phyloP scores from a whole-genome alignment of 2,888 invertebrate species.

The Odontocolon sp. region DNA sequence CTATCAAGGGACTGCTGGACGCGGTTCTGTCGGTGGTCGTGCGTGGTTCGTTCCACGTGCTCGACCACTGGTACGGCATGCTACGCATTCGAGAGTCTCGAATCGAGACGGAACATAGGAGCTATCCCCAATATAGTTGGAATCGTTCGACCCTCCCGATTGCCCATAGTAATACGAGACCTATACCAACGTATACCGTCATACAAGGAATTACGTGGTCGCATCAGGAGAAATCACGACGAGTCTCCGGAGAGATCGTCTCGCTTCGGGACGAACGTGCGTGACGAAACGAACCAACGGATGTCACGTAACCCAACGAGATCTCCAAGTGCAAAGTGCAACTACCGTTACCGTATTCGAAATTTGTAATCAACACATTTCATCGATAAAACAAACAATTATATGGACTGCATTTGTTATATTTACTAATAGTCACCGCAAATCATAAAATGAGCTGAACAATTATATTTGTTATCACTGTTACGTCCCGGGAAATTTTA shows the following conservation, averaged over 20 bases:
- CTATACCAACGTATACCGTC: conserved; percentile 27
- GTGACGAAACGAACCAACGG: conserved; percentile 31
- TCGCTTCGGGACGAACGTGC: conserved; percentile 38
- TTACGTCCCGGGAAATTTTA: too few relatives aligned
- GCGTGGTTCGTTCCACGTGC: conserved; percentile 49
- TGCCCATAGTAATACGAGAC: conserved; percentile 11
- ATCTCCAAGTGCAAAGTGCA: not conserved
- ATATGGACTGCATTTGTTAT: too few relatives aligned
- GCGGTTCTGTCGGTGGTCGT: conserved; percentile 24
- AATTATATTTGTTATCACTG: too few relatives aligned
- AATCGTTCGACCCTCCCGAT: conserved; percentile 14
- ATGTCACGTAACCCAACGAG: conserved; percentile 1
- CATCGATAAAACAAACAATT: not conserved
- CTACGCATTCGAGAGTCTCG: conserved; percentile 31
- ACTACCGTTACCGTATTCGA: not conserved
- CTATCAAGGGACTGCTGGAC: conserved; percentile 38
- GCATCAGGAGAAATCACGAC: conserved; percentile 49
- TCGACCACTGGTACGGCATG: conserved; percentile 5
- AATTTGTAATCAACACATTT: not conserved
- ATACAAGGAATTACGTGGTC: conserved; percentile 43
- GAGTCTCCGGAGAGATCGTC: conserved; percentile 32
- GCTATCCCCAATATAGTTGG: conserved; percentile 47
- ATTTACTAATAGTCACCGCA: too few relatives aligned
- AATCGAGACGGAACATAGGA: conserved; percentile 23
- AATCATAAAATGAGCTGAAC: too few relatives aligned